Evolutionary conservation across 2,797 vertebrate genomes (phyloP), one percentile per base, ranked within the genome.

Genomic region (Myotis planiceps): DNA sequence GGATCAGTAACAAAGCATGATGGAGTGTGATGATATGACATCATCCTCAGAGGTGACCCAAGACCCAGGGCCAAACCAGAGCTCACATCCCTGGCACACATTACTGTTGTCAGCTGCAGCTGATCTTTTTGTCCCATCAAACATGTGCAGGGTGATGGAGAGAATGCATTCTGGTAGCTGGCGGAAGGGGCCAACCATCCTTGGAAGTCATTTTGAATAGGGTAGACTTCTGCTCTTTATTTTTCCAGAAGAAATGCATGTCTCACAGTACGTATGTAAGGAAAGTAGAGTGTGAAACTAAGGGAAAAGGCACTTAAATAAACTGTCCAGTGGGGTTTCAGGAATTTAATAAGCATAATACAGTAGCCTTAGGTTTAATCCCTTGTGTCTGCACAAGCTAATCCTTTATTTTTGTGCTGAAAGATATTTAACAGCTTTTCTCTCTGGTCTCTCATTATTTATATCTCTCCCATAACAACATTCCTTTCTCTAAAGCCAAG

Each of bases 341-440:
- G 49, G 51, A 92, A 94, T 88, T 94, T 95, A 96, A 66, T 86
- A 93, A 84, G 21, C 49, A 12, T 96, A 90, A 85, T 88, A 94
- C 72, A 72, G 37, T 83, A 78, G 60, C 45, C 84, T 88, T 94
- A 69, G 63, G n/a, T 75, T 86, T 92, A 97, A 96, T 96, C 60
- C 82, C 84, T 85, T 90, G 45, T 90, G 27, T 72, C 86, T 71
- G 18, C 23, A 76, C 53, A 94, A 90, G 34, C 75, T 86, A 88
- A 97, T 86, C 87, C 32, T 88, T 93, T 95, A 93, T 94, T 95
- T 92, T 82, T 65, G n/a, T 92, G 51, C 81, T 75, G 12, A 93
- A 94, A 96, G 53, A 82, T 83, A 92, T 78, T 95, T 93, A 85
- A 14, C 42, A 95, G n/a, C 42, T 82, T 97, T 88, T 90, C 55